Base-by-base conservation (phyloP, 2,888 invertebrate species). In the Megaustenia siamemsis region DNA sequence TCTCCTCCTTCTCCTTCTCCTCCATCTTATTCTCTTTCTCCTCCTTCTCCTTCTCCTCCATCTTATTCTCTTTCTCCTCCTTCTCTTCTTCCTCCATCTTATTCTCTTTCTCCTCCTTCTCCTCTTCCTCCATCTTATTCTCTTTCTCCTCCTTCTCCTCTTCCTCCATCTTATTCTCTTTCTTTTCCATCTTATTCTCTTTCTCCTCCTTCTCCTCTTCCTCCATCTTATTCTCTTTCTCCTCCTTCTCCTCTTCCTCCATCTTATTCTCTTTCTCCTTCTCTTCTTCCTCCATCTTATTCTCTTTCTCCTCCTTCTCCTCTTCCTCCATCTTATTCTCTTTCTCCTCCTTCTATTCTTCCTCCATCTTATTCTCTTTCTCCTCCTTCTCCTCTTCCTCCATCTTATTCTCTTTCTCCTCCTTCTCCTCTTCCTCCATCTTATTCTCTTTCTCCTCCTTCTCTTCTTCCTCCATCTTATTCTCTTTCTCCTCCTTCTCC, bases 71-170 rank as follows among this genome's bases (percentile, higher is more conserved):
- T 35, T 38, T 66, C 32, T 68, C 32, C 45, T 68, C 63, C 2
- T 6, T 28, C 69, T 69, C 10, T 69, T 38, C 35, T 28, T 35
- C 69, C 21, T 28, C 71, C 21, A 43, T 38, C 28, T 45, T 28
- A 28, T n/a, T 53, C 63, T n/a, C 71, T 68, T 35, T 24, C 49
- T 69, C 40, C 53, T 32, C 49, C 75, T 81, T 66, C 45, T 66
- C 75, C 63, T 73, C 49, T 68, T 28, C n/a, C 45, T 78, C 71
- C 38, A 8, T 78, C 53, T 69, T 40, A 69, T n/a, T 35, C 69
- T 45, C 76, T 49, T 35, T 53, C 38, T n/a, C 43, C 10, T 8
- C 21, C 15, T 49, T 43, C 15, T 21, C 24, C 6, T 40, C 63
- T 15, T 18, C 32, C 35, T 43, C 60, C 35, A 38, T 28, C 71